Percentiles rank a stretch among this genome's conserved stretches.
Conservation (phyloP, 2,797 vertebrate species). For the Leuciscus waleckii region DNA sequence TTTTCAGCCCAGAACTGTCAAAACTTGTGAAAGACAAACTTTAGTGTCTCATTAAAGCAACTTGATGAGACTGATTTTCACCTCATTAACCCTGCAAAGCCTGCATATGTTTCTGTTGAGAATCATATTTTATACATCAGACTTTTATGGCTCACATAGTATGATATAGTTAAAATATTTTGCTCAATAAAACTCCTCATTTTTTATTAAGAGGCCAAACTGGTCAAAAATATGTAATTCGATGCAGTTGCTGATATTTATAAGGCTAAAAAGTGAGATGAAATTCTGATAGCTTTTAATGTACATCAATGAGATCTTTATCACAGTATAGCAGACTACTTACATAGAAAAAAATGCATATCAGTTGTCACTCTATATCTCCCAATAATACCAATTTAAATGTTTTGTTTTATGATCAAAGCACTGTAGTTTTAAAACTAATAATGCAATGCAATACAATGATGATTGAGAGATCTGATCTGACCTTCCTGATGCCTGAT, state of each 20-base stretch:
- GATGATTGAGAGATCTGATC: not conserved
- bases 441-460: not conserved
- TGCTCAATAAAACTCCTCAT: no score
- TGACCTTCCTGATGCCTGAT: not conserved
- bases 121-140: not conserved
- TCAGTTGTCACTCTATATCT: not conserved
- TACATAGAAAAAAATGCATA: not conserved
- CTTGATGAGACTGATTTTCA: not conserved
- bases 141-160: not conserved
- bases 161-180: not conserved
- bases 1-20: conserved; percentile 1
- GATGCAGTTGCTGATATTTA: not conserved
- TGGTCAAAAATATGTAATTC: not conserved
- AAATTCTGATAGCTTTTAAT: not conserved
- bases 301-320: not conserved
- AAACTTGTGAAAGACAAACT: not conserved
- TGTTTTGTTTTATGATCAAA: not conserved
- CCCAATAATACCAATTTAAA: not conserved
- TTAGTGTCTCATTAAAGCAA: not conserved
- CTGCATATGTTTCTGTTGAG: not conserved
- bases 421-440: not conserved
- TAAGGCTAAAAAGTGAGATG: not conserved
- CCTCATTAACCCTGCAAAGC: not conserved
- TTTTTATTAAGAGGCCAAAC: not conserved
- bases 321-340: not conserved